A percentile compares a stretch with the other conserved stretches of the same genome.
These are phyloP conservation scores for Halcyon malimbica DNA, from an alignment of 2,113 vertebrate species.

Conservation along the genomic window DNA sequence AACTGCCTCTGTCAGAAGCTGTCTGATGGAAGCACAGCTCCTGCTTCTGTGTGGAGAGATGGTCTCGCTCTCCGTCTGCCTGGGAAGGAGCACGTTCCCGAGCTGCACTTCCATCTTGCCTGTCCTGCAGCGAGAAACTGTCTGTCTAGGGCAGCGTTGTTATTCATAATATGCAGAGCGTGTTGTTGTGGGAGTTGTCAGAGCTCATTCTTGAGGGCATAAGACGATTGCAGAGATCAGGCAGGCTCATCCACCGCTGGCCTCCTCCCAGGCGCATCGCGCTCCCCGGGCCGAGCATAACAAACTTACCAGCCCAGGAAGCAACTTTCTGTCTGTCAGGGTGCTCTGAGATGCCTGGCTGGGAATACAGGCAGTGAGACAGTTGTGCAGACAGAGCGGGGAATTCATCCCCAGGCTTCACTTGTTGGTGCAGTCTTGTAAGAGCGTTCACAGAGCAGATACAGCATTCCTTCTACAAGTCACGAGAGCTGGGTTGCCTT, in stretches of 20 bases:
- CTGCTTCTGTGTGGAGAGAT: accelerated
- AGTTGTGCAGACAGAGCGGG: neutral
- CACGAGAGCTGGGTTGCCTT: accelerated
- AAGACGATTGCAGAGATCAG: neutral
- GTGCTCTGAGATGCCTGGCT: neutral
- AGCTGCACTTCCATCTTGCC: neutral
- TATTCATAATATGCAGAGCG: neutral
- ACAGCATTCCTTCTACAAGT: accelerated
- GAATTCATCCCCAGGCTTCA: accelerated
- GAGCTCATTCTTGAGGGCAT: neutral
- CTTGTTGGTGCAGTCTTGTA: neutral
- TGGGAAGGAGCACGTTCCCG: neutral
- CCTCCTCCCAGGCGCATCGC: neutral
- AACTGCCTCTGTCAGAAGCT: neutral
- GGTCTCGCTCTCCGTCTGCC: neutral
- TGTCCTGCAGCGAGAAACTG: neutral
- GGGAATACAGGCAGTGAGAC: neutral
- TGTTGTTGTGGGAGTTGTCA: neutral
- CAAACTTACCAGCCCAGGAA: neutral
- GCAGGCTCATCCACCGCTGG: neutral
- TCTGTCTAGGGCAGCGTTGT: neutral
- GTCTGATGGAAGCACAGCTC: neutral
- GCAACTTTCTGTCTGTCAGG: neutral
- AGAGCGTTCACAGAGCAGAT: neutral
- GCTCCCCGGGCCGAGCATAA: neutral